Conservation (phyloP, 2,797 vertebrate species). For the Poecilia picta region DNA sequence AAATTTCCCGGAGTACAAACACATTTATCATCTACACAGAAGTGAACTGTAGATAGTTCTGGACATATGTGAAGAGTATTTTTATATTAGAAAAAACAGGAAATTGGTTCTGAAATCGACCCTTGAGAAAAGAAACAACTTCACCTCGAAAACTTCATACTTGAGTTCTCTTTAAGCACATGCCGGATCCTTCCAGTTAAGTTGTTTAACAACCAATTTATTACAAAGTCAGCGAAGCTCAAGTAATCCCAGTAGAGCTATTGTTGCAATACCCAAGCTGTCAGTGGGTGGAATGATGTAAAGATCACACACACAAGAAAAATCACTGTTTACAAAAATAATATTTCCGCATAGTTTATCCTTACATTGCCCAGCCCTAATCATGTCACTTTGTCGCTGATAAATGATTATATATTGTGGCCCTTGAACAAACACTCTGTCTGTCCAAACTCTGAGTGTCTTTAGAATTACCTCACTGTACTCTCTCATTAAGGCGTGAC, state of each 20-base stretch:
- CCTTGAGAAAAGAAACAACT: background rate
- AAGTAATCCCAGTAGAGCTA: background rate
- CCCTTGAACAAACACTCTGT: constrained; percentile 3
- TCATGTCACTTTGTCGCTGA: background rate
- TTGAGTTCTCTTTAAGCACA: background rate
- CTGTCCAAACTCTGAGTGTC: constrained; percentile 16
- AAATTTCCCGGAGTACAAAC: background rate
- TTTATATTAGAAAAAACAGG: background rate
- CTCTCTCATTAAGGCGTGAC: constrained; percentile 35
- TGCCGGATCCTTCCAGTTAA: background rate
- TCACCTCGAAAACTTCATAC: background rate
- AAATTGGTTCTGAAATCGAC: background rate
- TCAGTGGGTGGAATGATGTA: background rate
- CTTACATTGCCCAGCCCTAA: background rate
- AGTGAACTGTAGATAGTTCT: background rate
- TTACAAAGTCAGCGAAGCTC: background rate
- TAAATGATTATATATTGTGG: constrained; percentile 4
- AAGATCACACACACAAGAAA: background rate
- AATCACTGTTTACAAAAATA: background rate
- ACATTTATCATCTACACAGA: background rate
- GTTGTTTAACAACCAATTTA: background rate
- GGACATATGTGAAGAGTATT: background rate
- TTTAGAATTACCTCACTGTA: constrained; percentile 11
- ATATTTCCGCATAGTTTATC: background rate
- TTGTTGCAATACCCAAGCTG: constrained; percentile 1